A percentile compares a stretch with the other conserved stretches of the same genome.
Evolutionary conservation across 2,797 vertebrate genomes (phyloP).

Genomic region (Brachymystax lenok): DNA sequence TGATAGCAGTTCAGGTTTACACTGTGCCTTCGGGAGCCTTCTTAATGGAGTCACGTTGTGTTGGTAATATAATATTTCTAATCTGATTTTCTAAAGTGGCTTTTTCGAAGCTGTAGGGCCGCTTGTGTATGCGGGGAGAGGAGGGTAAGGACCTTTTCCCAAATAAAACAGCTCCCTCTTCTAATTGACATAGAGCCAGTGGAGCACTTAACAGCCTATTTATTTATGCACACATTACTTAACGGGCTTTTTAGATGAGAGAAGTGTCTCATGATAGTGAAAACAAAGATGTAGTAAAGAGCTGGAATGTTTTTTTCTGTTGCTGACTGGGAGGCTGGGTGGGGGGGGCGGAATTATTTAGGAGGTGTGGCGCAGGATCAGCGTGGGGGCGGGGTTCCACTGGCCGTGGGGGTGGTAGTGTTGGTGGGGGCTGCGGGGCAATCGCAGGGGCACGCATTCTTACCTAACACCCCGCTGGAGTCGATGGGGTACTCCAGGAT

Average conservation of each 20-base stretch:
- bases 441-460: slow-evolving; percentile 68
- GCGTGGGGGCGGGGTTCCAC: slow-evolving; percentile 54
- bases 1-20: slow-evolving; percentile 45
- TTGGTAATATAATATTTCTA: slow-evolving; percentile 55
- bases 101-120: slow-evolving; percentile 50
- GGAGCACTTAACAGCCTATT: slow-evolving; percentile 42
- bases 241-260: slow-evolving; percentile 31
- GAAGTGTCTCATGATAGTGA: slow-evolving; percentile 37
- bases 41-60: slow-evolving; percentile 49
- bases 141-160: neutral
- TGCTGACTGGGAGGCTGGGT: neutral
- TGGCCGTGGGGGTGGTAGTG: slow-evolving; percentile 46
- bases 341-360: slow-evolving; percentile 19
- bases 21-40: slow-evolving; percentile 44
- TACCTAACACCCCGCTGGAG: slow-evolving; percentile 90
- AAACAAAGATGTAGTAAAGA: slow-evolving; percentile 34
- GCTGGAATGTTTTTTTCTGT: slow-evolving; percentile 15
- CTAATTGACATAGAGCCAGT: slow-evolving; percentile 41
- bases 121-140: slow-evolving; percentile 29
- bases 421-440: slow-evolving; percentile 45
- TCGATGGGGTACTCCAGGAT: slow-evolving; percentile 94
- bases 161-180: slow-evolving; percentile 9
- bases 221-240: slow-evolving; percentile 46
- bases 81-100: slow-evolving; percentile 56
- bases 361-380: slow-evolving; percentile 55